Base-by-base conservation (phyloP, 2,888 invertebrate species). In the Tenthredo scrophulariae region DNA sequence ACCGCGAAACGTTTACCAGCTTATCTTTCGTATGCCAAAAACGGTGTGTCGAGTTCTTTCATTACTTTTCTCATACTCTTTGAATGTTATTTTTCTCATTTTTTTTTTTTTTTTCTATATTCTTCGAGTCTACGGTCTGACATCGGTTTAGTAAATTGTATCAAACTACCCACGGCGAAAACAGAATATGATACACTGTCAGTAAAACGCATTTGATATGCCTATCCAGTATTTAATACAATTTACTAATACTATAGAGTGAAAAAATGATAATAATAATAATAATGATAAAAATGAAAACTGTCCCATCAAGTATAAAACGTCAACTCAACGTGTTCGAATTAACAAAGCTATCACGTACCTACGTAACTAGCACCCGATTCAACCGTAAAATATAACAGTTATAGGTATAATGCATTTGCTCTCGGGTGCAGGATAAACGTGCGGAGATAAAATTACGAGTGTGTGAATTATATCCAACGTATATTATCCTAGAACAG, bases 371-470 rank as follows among this genome's bases (percentile, higher is more conserved):
- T 74, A 29, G 77, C 77, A 54, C 77, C 77, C 77, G 77, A 77
- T 77, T 89, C 79, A 84, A 86, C 87, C 87, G 88, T 88, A 88
- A 89, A 89, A 89, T 89, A 54, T 50, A 74, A 40, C 74, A 43
- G 74, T 74, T 40, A 43, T 74, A 85, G 87, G 80, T 87, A 87
- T 86, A 88, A 89, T 88, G 87, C 86, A 86, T 87, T 86, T 86
- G 79, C 87, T 80, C 86, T 86, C 87, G 82, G 88, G 86, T 86
- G 87, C 77, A 87, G 86, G 87, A 88, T 89, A 90, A 89, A 90
- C 89, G 89, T 88, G 86, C 88, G 86, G 87, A 90, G 90, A 89
- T 90, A 90, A 89, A 89, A 89, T 89, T 89, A 90, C 89, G 86
- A 84, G 86, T 87, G 84, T 86, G 88, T 89, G 88, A 90, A 90